These are phyloP conservation scores for Oxyura jamaicensis DNA, from an alignment of 2,113 vertebrate species.

Conservation along the genomic window DNA sequence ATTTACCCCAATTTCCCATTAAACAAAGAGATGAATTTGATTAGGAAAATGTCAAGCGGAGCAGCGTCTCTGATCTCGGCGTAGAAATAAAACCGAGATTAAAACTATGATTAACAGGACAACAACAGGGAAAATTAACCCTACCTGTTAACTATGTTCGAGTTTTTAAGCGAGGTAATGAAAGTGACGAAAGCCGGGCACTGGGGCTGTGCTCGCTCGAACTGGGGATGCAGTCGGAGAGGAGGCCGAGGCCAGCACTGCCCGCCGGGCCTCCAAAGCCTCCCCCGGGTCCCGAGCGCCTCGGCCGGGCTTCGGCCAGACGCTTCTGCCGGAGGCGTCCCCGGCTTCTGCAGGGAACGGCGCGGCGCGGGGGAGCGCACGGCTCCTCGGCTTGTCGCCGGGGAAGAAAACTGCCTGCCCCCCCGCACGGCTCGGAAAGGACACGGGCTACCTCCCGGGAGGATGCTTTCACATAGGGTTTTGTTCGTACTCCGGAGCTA, in stretches of 20 bases:
- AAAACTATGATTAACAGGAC: slow-evolving; percentile 22
- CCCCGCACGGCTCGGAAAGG: fast-evolving
- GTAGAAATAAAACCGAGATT: slow-evolving; percentile 28
- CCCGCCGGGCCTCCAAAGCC: neutral
- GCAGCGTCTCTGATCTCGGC: neutral
- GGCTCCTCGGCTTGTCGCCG: no score
- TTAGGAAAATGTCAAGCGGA: slow-evolving; percentile 49
- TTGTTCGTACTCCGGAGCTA: neutral
- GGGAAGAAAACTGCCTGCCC: fast-evolving
- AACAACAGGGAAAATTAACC: neutral
- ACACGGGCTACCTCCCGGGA: neutral
- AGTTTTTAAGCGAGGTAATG: neutral
- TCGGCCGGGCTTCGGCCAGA: neutral
- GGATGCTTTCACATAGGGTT: neutral
- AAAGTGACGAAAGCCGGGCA: neutral
- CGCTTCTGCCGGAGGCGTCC: no score
- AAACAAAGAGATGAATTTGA: slow-evolving; percentile 57
- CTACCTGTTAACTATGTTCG: neutral
- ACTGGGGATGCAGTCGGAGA: neutral
- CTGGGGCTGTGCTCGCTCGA: neutral
- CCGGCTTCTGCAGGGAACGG: neutral
- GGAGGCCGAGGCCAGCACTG: neutral
- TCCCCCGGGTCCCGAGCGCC: neutral
- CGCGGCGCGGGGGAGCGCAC: neutral
- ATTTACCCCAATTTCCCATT: slow-evolving; percentile 46